phyloP scores from a whole-genome alignment of 2,888 invertebrate genomes.

The Drosophila atripex region DNA sequence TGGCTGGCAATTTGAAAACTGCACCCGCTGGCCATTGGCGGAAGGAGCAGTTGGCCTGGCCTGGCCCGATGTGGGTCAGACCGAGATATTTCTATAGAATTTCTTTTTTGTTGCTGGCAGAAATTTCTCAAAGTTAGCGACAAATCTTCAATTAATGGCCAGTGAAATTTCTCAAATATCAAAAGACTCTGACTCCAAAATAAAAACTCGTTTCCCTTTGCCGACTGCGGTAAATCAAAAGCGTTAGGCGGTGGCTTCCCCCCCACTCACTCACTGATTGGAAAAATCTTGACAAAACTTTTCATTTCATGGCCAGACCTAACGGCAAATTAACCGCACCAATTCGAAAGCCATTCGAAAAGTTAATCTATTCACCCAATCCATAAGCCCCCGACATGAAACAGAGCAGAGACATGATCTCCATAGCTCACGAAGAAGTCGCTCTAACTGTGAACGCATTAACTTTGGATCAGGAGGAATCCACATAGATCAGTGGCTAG shows the following conservation, averaged over 20 bases:
- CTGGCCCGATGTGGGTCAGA: constrained; percentile 50
- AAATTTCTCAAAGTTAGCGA: constrained; percentile 63
- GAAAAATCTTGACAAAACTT: constrained; percentile 44
- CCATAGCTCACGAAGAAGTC: constrained; percentile 48
- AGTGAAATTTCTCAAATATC: constrained; percentile 63
- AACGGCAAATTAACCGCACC: constrained; percentile 60
- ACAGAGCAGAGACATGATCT: constrained; percentile 59
- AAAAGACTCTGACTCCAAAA: constrained; percentile 35
- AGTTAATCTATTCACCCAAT: constrained; percentile 60
- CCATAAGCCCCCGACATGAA: constrained; percentile 2
- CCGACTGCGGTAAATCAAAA: constrained; percentile 37
- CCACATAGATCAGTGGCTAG: constrained; percentile 41
- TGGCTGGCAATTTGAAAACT: constrained; percentile 65
- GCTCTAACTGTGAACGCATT: constrained; percentile 68
- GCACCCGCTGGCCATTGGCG: constrained; percentile 72
- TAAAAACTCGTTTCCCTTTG: constrained; percentile 32
- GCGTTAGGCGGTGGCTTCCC: constrained; percentile 1
- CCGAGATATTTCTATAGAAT: constrained; percentile 72
- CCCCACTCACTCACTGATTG: constrained; percentile 5
- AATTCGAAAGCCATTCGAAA: constrained; percentile 61
- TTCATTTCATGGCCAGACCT: constrained; percentile 50
- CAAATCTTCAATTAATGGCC: constrained; percentile 70
- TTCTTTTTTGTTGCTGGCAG: constrained; percentile 62
- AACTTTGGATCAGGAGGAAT: constrained; percentile 46
- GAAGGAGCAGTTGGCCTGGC: constrained; percentile 29